Base-by-base conservation (phyloP, 1,140 invertebrate genomes). In the Pseudomyrmex gracilis region DNA sequence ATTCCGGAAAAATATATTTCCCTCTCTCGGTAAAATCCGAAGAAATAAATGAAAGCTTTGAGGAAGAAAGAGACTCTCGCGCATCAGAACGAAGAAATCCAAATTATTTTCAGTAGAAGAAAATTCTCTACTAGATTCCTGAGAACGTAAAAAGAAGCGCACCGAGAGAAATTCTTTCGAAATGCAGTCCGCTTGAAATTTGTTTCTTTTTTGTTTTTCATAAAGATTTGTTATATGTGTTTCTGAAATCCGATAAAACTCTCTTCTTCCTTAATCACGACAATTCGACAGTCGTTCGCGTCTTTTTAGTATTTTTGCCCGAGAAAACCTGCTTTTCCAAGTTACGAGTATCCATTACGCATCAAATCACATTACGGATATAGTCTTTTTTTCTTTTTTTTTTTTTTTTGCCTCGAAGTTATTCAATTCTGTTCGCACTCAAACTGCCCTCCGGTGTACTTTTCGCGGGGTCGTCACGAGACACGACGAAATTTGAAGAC, bases 361-460 rank as follows among this genome's bases (percentile, higher is more conserved):
- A 63, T n/a, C 20, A 74, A 63, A 24, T 74, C 45, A 9, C 57
- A 74, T 67, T 55, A 67, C 63, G 24, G 67, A 53, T 24, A 70
- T 58, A 51, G 70, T 70, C 57, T 70, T n/a, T 17, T 17, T 10
- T 2, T 76, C 45, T 24, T 20, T 15, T n/a, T 43, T 66, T 76
- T 1, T 22, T 47, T 34, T 34, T 53, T 67, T 67, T 45, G 49
- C 53, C 53, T 47, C 34, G 24, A 24, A 80, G n/a, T 71, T 58
- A 80, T 71, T 80, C 43, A 47, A 80, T 80, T 70, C 49, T 10
- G 7, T 47, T 47, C 13, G 53, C 12, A 43, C 43, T 78, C 53
- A 80, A 80, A 80, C 66, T 22, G 15, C 22, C 12, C 24, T 49
- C 22, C n/a, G 34, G 5, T 49, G n/a, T 47, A 58, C 43, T 34